Percentiles rank a stretch among this genome's conserved stretches.
Evolutionary conservation across 2,797 vertebrate genomes (phyloP).

Genomic region (Rhinophrynus dorsalis): DNA sequence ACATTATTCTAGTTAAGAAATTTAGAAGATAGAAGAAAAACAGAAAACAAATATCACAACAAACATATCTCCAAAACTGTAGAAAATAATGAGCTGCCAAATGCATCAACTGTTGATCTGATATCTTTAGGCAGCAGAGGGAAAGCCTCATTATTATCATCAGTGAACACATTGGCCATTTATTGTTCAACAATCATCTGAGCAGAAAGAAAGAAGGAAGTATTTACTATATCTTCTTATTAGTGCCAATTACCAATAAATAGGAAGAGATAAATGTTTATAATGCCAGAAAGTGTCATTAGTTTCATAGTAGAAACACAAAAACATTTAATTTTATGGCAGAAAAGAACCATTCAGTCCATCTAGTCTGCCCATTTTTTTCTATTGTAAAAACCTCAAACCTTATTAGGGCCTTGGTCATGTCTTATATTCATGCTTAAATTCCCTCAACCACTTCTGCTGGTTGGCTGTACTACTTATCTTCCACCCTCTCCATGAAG

Average conservation of each 20-base stretch:
- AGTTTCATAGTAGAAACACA: background rate
- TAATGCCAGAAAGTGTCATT: background rate
- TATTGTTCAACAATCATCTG: constrained; percentile 23
- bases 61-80: constrained; percentile 30
- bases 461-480: no score
- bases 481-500: no score
- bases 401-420: no score
- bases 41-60: constrained; percentile 20
- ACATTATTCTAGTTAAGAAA: constrained; percentile 16
- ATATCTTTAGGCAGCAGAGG: constrained; percentile 18
- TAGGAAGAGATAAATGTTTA: background rate
- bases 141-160: constrained; percentile 28
- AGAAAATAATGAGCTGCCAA: constrained; percentile 46
- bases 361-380: no score
- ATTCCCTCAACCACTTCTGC: no score
- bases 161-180: constrained; percentile 14
- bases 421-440: no score
- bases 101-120: constrained; percentile 21
- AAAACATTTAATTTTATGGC: no score
- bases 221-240: constrained; percentile 26
- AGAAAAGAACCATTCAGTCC: no score
- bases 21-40: background rate
- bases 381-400: no score
- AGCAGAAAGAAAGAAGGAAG: constrained; percentile 27
- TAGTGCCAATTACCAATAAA: constrained; percentile 34